These are phyloP conservation scores for Bovichtus diacanthus DNA, from an alignment of 2,797 vertebrate species.

Conservation along the genomic window DNA sequence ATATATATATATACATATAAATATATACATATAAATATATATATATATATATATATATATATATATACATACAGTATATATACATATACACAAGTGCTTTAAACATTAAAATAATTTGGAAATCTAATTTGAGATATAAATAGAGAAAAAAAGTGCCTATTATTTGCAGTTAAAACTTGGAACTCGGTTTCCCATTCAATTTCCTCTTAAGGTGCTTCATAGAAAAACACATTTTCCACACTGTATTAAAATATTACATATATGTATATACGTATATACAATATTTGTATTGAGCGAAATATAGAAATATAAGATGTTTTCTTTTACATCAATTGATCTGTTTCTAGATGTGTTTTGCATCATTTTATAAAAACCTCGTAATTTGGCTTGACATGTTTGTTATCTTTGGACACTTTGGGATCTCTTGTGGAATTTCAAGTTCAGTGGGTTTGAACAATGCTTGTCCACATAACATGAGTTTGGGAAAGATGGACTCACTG, in stretches of 20 bases:
- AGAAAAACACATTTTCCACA: neutral
- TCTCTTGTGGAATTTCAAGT: conserved; percentile 24
- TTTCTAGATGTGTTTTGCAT: conserved; percentile 23
- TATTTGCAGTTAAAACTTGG: neutral
- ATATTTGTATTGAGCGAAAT: neutral
- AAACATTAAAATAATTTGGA: neutral
- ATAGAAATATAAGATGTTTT: neutral
- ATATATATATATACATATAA: no score
- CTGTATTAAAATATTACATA: neutral
- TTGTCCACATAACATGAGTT: conserved; percentile 28
- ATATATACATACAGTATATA: no score
- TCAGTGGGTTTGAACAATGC: conserved; percentile 41
- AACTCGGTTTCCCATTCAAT: neutral
- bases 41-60: no score
- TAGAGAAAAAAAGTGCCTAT: neutral
- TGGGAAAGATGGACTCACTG: conserved; percentile 6
- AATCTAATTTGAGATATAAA: neutral
- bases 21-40: no score
- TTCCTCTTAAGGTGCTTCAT: neutral
- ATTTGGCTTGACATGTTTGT: conserved; percentile 30
- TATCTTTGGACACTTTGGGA: conserved; percentile 39
- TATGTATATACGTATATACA: neutral
- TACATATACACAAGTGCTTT: neutral
- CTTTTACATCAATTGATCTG: neutral
- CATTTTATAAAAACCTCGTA: conserved; percentile 9